These are phyloP conservation scores for Glareola pratincola DNA, from an alignment of 2,113 vertebrate species.

Conservation along the genomic window DNA sequence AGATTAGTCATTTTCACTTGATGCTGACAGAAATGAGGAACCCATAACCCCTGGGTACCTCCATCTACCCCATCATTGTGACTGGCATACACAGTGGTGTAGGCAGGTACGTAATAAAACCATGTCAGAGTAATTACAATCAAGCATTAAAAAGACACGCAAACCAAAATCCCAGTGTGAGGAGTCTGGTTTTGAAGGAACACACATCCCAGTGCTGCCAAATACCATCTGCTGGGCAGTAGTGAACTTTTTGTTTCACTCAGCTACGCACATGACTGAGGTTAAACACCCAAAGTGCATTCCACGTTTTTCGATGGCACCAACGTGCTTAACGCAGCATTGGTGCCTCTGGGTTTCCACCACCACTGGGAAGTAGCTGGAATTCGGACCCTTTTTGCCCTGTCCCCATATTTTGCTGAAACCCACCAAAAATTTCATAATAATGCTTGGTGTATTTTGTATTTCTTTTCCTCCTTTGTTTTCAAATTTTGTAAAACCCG, in stretches of 20 bases:
- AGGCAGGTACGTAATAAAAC: neutral
- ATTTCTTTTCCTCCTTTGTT: neutral
- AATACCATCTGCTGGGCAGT: neutral
- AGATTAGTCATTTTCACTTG: neutral
- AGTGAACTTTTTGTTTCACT: neutral
- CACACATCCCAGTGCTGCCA: neutral
- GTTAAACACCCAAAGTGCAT: neutral
- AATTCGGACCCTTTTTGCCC: neutral
- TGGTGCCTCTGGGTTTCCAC: neutral
- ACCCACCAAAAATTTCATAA: neutral
- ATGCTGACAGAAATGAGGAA: neutral
- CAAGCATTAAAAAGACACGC: neutral
- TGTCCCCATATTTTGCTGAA: neutral
- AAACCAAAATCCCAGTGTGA: neutral
- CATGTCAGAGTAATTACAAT: neutral
- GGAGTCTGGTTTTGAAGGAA: neutral
- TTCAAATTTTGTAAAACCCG: neutral
- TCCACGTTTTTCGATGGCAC: neutral
- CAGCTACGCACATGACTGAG: rapidly evolving
- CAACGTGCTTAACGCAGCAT: rapidly evolving
- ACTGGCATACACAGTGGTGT: neutral
- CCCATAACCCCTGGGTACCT: neutral
- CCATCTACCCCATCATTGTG: neutral
- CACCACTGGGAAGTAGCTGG: neutral
- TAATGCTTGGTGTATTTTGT: neutral